These are phyloP conservation scores for Sinosuthora webbiana DNA, from an alignment of 2,113 vertebrate species.

Conservation along the genomic window DNA sequence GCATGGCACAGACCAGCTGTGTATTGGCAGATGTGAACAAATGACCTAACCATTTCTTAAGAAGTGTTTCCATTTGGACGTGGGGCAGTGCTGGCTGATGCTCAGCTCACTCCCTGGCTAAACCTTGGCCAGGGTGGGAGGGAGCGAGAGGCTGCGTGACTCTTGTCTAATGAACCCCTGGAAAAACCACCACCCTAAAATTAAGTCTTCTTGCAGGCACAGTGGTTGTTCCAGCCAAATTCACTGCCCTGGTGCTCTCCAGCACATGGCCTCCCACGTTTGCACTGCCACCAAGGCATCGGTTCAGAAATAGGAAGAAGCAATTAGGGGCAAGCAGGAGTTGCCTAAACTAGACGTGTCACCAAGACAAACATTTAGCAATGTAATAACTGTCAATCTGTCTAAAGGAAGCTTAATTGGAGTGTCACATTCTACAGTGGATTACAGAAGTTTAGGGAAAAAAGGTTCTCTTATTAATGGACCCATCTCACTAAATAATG, in stretches of 20 bases:
- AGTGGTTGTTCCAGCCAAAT: background rate
- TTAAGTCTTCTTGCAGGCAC: background rate
- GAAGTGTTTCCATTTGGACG: background rate
- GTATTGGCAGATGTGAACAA: background rate
- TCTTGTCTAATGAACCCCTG: background rate
- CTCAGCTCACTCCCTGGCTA: background rate
- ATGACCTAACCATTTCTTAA: background rate
- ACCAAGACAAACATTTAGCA: background rate
- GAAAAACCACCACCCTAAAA: background rate
- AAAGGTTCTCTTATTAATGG: background rate
- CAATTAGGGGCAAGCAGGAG: background rate
- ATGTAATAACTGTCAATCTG: background rate
- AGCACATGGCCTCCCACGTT: background rate
- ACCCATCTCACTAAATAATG: slow-evolving; percentile 1
- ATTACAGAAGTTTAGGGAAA: background rate
- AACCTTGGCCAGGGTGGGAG: background rate
- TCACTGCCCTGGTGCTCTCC: background rate
- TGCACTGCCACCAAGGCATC: background rate
- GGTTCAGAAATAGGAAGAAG: background rate
- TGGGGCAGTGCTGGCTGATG: background rate
- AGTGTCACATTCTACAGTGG: background rate
- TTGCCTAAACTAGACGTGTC: background rate
- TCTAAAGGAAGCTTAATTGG: slow-evolving; percentile 1
- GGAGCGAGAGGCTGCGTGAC: background rate
- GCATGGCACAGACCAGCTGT: background rate